These are phyloP conservation scores for Drosophila lacertosa DNA, from an alignment of 1,140 invertebrate species.

Conservation along the genomic window DNA sequence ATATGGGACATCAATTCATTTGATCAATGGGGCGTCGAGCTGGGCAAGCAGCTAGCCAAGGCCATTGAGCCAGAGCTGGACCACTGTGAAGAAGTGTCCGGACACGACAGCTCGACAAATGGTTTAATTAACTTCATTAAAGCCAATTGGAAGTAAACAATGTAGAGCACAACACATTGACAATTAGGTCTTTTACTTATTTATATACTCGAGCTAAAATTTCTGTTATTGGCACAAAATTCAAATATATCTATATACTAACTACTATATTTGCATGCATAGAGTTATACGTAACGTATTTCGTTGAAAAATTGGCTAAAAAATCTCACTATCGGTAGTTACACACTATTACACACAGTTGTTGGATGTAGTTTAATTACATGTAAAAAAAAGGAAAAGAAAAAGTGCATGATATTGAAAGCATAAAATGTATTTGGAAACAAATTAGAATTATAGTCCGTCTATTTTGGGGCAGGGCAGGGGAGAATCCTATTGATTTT, in stretches of 20 bases:
- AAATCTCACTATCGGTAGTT: conserved; percentile 49
- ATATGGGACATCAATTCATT: conserved; percentile 99
- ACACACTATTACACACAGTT: conserved; percentile 62
- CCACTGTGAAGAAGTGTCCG: conserved; percentile 86
- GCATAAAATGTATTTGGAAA: conserved; percentile 64
- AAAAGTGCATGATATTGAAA: conserved; percentile 55
- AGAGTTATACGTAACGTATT: conserved; percentile 51
- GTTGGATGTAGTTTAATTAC: conserved; percentile 68
- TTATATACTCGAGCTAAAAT: conserved; percentile 26
- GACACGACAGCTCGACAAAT: conserved; percentile 96
- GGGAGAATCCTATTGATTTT: not conserved
- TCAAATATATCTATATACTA: conserved; percentile 30
- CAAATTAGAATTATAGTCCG: conserved; percentile 24
- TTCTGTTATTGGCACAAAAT: conserved; percentile 59
- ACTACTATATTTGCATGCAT: conserved; percentile 51
- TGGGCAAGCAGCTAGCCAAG: conserved; percentile 99
- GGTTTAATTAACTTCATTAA: conserved; percentile 98
- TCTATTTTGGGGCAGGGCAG: conserved; percentile 10
- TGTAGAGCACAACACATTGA: not conserved
- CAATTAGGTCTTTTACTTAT: conserved; percentile 28
- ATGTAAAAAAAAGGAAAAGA: conserved; percentile 29
- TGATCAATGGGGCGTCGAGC: conserved; percentile 99
- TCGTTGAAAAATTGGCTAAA: conserved; percentile 52
- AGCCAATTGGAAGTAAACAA: conserved; percentile 84
- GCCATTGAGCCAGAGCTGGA: conserved; percentile 97